Evolutionary conservation across 2,888 invertebrate species (phyloP), one percentile per base, ranked within the genome.

Genomic region (Eumerus sabulonum): DNA sequence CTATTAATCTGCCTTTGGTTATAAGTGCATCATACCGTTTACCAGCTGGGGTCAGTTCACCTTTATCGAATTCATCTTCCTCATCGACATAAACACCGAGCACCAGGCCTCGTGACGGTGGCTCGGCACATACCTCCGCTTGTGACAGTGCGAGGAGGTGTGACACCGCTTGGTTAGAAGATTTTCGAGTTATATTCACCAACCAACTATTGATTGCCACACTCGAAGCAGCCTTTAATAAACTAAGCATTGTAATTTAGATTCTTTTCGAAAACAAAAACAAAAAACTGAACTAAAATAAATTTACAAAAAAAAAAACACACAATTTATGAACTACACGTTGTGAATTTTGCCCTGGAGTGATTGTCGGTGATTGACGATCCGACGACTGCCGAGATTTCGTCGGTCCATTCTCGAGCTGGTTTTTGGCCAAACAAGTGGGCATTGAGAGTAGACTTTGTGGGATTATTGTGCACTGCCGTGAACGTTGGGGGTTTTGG

Each of bases 21-120:
- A 85, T 86, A 76, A 90, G 85, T 40, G 90, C 86, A 85, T 93
- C 90, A 84, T 91, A 93, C 63, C 91, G 90, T 85, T 91, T 90
- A 0, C 91, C 93, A 27, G 91, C 90, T 1, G 92, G 91, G 0
- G 93, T 93, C 36, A 93, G 89, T 74, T 91, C 90, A 0, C 92
- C 92, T 0, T 87, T 86, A 56, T 92, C 91, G 56, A 88, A 88
- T 27, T 84, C 86, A 36, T 90, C 88, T 53, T 91, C 89, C 62
- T 92, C 92, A 83, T 92, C 92, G 47, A 90, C 90, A 85, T 93
- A 93, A 13, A 93, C 89, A n/a, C 93, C 93, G 12, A 93, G 84
- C n/a, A 93, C 91, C 2, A 93, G 89, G 0, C 92, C 93, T 81
- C 87, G 84, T 0, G 88, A 88, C 0, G 86, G 86, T 36, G 86